These are phyloP conservation scores for Erebia palarica DNA, from an alignment of 2,888 invertebrate species.

Conservation along the genomic window DNA sequence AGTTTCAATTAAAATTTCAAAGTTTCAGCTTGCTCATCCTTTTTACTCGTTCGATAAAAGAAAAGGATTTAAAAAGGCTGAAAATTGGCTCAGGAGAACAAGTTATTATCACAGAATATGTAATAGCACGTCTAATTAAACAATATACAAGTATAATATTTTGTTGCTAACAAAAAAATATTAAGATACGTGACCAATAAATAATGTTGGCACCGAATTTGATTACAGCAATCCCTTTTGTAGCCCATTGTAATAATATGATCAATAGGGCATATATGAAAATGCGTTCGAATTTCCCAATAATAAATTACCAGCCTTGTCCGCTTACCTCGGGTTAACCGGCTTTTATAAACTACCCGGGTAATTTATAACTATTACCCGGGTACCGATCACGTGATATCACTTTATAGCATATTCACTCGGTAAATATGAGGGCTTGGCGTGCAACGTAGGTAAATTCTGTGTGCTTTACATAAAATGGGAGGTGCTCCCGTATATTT, in stretches of 20 bases:
- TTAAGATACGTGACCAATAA: conserved; percentile 1
- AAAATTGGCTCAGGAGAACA: no score
- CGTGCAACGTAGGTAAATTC: conserved; percentile 43
- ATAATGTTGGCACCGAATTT: conserved; percentile 6
- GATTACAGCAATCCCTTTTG: conserved; percentile 27
- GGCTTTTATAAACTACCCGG: conserved; percentile 82
- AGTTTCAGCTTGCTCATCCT: not conserved
- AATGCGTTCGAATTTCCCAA: conserved; percentile 75
- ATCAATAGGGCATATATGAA: conserved; percentile 65
- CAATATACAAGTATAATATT: no score
- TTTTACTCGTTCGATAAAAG: no score
- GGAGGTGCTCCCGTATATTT: conserved; percentile 20
- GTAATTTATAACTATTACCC: conserved; percentile 83
- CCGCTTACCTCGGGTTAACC: conserved; percentile 82
- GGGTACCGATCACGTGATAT: conserved; percentile 80
- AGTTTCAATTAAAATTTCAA: not conserved
- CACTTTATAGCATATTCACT: conserved; percentile 80
- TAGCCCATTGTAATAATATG: conserved; percentile 50
- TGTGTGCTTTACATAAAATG: conserved; percentile 33
- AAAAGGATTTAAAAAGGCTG: no score
- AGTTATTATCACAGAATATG: no score
- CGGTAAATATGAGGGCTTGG: conserved; percentile 75
- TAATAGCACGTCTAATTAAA: no score
- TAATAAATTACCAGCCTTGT: conserved; percentile 81
- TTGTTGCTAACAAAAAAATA: no score